phyloP scores from a whole-genome alignment of 2,113 vertebrate species.

The Sapayoa aenigma region DNA sequence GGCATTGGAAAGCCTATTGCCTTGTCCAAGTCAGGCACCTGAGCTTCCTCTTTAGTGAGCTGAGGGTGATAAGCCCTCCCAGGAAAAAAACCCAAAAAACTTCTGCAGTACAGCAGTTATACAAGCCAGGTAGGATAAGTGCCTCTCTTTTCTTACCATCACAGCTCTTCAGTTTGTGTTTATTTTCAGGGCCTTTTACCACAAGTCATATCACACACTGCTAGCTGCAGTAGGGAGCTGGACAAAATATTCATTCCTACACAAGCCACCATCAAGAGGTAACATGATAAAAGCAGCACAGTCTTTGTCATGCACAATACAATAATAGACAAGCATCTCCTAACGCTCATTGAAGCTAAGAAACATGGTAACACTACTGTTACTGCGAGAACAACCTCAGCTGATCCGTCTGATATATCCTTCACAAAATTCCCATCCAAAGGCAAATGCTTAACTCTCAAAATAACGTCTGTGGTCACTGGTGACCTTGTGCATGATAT shows the following conservation, averaged over 20 bases:
- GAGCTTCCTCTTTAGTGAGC: neutral
- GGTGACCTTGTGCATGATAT: neutral
- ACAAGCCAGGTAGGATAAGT: neutral
- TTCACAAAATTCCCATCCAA: neutral
- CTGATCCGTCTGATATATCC: neutral
- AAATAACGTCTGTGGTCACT: neutral
- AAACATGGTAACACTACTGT: neutral
- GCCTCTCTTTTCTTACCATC: neutral
- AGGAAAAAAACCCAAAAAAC: neutral
- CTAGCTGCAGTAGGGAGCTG: neutral
- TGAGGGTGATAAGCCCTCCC: neutral
- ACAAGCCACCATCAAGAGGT: neutral
- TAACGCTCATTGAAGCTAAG: neutral
- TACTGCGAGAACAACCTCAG: neutral
- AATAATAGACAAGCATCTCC: neutral
- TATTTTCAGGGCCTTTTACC: neutral
- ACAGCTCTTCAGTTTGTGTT: neutral
- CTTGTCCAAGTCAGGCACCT: neutral
- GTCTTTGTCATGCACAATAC: neutral
- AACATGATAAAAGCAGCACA: neutral
- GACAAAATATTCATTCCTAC: neutral
- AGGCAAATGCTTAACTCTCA: neutral
- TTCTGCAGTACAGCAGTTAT: neutral
- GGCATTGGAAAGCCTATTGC: neutral
- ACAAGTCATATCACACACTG: neutral